Conservation (phyloP, 2,113 vertebrate genomes). For the Isurus oxyrinchus region DNA sequence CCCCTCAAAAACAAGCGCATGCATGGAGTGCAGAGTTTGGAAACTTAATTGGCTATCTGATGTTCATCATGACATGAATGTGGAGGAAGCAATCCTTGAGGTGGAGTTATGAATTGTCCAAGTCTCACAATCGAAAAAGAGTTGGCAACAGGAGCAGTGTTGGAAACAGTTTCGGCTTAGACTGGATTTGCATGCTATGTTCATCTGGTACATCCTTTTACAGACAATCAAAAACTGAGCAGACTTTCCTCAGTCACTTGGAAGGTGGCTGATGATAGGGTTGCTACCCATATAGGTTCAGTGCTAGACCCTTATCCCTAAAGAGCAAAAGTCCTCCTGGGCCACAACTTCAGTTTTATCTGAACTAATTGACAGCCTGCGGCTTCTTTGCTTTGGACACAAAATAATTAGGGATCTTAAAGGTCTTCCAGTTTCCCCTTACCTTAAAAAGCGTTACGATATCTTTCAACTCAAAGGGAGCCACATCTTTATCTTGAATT, state of each 20-base stretch:
- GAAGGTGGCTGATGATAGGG: neutral
- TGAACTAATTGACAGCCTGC: neutral
- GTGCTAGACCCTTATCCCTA: neutral
- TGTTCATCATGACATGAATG: neutral
- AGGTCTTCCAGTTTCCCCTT: too few species aligned
- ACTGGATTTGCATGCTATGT: neutral
- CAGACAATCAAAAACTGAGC: neutral
- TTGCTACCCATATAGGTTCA: neutral
- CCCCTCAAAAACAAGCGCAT: neutral
- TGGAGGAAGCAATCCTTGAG: neutral
- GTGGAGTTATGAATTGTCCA: neutral
- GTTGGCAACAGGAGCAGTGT: neutral
- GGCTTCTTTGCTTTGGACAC: too few species aligned
- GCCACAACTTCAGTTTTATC: neutral
- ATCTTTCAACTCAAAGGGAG: neutral
- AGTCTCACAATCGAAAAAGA: neutral
- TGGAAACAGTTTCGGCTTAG: neutral
- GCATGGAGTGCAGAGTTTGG: neutral
- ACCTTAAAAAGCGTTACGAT: neutral
- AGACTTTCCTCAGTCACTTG: too few species aligned
- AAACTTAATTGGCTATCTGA: neutral
- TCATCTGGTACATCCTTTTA: neutral
- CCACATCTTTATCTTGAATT: neutral
- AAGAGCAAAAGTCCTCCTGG: neutral
- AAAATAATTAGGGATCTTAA: too few species aligned